Conservation (phyloP, 2,113 vertebrate genomes). For the Tympanuchus pallidicinctus region DNA sequence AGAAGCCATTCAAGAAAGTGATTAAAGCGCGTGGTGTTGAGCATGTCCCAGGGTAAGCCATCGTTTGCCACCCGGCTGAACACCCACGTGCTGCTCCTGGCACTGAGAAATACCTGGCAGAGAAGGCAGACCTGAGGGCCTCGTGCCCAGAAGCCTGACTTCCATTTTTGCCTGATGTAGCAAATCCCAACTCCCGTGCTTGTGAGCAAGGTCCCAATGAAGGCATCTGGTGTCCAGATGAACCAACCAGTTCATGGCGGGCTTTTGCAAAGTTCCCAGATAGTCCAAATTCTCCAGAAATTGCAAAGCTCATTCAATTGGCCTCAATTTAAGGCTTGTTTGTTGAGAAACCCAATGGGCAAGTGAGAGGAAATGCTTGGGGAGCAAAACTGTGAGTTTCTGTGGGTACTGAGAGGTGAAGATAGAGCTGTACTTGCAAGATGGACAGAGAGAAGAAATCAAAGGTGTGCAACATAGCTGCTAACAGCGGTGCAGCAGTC, state of each 20-base stretch:
- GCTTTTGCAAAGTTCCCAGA: not conserved
- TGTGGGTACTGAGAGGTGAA: not conserved
- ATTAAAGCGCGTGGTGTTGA: conserved; percentile 75
- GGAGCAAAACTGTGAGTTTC: not conserved
- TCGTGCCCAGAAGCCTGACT: not conserved
- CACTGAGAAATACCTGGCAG: conserved; percentile 84
- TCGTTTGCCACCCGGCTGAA: conserved; percentile 73
- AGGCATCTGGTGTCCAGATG: not conserved
- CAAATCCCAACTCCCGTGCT: not conserved
- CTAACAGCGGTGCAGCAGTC: not conserved
- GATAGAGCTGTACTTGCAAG: not conserved
- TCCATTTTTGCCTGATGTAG: not conserved
- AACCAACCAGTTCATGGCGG: not conserved
- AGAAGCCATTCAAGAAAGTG: conserved; percentile 75
- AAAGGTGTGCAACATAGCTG: not conserved
- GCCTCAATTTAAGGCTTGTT: not conserved
- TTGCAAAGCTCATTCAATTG: not conserved
- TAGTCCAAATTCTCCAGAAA: not conserved
- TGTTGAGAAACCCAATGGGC: not conserved
- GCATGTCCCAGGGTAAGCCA: conserved; percentile 82
- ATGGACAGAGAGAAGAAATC: not conserved
- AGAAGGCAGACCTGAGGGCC: not conserved
- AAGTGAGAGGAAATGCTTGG: not conserved
- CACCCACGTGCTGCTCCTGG: conserved; percentile 83
- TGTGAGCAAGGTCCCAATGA: not conserved